A percentile compares a stretch with the other conserved stretches of the same genome.
Evolutionary conservation across 2,797 vertebrate species (phyloP).

Genomic region (Sebastes flavidus): DNA sequence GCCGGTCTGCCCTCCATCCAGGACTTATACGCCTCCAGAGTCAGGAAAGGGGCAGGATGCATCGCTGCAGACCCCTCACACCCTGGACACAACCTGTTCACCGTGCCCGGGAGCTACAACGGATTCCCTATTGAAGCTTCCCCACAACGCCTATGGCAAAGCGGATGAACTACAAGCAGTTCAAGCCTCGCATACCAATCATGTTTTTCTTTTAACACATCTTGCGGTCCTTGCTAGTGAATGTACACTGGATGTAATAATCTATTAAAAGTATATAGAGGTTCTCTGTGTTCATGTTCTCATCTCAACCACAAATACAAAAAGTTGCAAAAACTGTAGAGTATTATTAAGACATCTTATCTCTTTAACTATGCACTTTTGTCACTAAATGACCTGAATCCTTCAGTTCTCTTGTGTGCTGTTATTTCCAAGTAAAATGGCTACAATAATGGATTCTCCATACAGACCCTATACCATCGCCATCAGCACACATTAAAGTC

Average conservation of each 20-base stretch:
- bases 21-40: too few relatives aligned
- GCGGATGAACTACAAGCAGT: rapidly evolving
- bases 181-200: too few relatives aligned
- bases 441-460: neutral
- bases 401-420: neutral
- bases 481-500: neutral
- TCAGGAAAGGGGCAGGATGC: too few relatives aligned
- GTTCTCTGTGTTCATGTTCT: neutral
- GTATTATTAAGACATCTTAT: too few relatives aligned
- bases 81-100: too few relatives aligned
- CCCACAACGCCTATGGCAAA: too few relatives aligned
- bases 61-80: too few relatives aligned
- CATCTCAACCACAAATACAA: neutral
- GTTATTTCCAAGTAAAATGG: neutral
- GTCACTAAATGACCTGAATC: neutral
- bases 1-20: too few relatives aligned
- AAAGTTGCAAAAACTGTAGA: neutral
- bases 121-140: too few relatives aligned
- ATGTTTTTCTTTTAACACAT: too few relatives aligned
- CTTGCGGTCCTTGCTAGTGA: too few relatives aligned
- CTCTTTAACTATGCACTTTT: neutral
- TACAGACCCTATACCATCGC: neutral
- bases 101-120: too few relatives aligned
- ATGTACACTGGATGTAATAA: neutral
- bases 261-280: neutral